Evolutionary conservation across 2,797 vertebrate species (phyloP).

Genomic region (Tokudaia muenninki): DNA sequence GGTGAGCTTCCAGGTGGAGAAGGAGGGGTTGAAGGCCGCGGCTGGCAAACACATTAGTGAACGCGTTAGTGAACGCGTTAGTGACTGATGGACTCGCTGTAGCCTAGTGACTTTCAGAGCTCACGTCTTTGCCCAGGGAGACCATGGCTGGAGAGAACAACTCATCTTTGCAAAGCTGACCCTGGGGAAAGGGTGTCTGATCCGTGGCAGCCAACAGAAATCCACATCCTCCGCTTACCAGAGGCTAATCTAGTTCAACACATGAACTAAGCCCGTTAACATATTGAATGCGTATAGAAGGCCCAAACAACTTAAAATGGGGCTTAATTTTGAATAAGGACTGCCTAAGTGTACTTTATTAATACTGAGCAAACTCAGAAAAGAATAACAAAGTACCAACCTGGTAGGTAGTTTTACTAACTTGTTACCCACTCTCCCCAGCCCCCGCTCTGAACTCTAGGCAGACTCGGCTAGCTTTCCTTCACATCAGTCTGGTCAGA

Average conservation of each 20-base stretch:
- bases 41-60: neutral
- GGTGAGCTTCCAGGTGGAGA: neutral
- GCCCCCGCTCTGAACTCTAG: neutral
- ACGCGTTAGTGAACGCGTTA: rapidly evolving
- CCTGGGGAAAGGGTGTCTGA: neutral
- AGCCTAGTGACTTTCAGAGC: neutral
- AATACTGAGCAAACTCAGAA: neutral
- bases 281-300: neutral
- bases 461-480: neutral
- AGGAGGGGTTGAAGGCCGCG: neutral
- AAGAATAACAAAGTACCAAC: conserved; percentile 16
- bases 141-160: rapidly evolving
- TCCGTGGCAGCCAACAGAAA: neutral
- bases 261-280: neutral
- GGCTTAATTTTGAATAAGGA: neutral
- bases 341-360: neutral
- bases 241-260: neutral
- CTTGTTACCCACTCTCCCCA: neutral
- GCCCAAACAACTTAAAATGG: neutral
- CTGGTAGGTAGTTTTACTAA: neutral
- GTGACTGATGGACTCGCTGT: neutral
- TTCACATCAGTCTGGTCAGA: neutral
- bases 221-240: neutral
- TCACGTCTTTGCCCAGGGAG: neutral
- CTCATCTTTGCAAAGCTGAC: neutral